Conservation (phyloP, 2,113 vertebrate species). For the Pogona vitticeps region DNA sequence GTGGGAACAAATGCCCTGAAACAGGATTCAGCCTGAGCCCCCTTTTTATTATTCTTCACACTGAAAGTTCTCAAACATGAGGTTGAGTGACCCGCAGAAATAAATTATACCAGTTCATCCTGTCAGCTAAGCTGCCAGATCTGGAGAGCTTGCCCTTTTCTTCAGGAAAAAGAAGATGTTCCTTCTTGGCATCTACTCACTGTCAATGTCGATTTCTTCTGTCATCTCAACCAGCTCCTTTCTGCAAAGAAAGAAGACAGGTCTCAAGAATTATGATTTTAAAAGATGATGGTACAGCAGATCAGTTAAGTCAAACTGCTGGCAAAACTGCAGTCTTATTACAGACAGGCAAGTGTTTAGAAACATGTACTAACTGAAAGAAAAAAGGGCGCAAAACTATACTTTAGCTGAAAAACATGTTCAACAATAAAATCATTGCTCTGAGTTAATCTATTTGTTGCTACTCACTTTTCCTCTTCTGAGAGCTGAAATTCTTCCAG, state of each 20-base stretch:
- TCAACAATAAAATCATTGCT: background rate
- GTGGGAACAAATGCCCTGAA: too few species aligned
- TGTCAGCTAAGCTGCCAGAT: background rate
- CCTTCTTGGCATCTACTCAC: background rate
- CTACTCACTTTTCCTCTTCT: constrained; percentile 83
- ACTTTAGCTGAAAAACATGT: background rate
- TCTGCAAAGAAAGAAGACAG: constrained; percentile 53
- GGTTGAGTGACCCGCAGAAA: background rate
- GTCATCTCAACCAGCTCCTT: constrained; percentile 56
- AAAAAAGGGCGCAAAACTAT: background rate
- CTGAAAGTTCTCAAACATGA: background rate
- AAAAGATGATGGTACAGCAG: background rate
- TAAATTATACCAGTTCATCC: background rate
- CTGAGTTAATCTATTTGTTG: background rate
- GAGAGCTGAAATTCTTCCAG: constrained; percentile 76
- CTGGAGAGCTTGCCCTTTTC: background rate
- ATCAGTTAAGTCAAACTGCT: background rate
- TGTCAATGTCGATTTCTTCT: constrained; percentile 31
- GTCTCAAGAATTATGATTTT: background rate
- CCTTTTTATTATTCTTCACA: too few species aligned
- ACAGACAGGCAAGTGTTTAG: background rate
- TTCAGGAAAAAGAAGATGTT: background rate
- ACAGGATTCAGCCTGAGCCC: too few species aligned
- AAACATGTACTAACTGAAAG: background rate
- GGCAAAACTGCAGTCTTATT: background rate